These are phyloP conservation scores for Plemyria rubiginata DNA, from an alignment of 2,888 invertebrate genomes.

Conservation along the genomic window DNA sequence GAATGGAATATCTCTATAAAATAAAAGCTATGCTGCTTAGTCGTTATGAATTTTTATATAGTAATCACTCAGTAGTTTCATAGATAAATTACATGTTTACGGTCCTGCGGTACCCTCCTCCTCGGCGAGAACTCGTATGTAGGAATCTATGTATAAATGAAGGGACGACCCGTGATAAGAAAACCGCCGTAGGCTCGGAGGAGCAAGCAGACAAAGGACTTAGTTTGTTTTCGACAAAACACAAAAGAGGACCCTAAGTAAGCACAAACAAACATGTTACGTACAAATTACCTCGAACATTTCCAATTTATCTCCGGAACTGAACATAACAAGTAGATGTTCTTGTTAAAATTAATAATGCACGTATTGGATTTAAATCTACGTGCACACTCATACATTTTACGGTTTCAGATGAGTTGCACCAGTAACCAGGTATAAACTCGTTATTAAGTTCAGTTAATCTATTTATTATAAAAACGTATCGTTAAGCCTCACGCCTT, in stretches of 20 bases:
- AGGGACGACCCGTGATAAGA: conserved; percentile 63
- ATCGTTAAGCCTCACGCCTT: not conserved
- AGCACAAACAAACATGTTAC: conserved; percentile 66
- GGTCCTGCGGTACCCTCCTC: conserved; percentile 29
- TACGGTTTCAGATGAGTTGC: not conserved
- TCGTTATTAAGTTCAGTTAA: not conserved
- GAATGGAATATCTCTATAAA: conserved; percentile 57
- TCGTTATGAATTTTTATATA: conserved; percentile 28
- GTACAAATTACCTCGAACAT: conserved; percentile 63
- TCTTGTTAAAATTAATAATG: conserved; percentile 3
- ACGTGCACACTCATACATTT: not conserved
- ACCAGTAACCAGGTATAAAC: not conserved
- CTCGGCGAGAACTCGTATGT: conserved; percentile 29
- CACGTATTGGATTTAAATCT: not conserved
- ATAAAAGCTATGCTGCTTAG: conserved; percentile 34
- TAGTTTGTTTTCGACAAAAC: conserved; percentile 68
- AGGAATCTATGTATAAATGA: conserved; percentile 42
- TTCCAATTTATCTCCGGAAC: conserved; percentile 61
- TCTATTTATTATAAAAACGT: not conserved
- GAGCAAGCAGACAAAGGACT: conserved; percentile 67
- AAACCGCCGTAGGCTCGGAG: conserved; percentile 66
- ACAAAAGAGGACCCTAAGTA: conserved; percentile 72
- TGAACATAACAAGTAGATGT: conserved; percentile 31
- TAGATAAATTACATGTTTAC: conserved; percentile 18
- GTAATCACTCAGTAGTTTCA: conserved; percentile 30